Conservation (phyloP, 2,888 invertebrate genomes). For the Protophormia terraenovae region DNA sequence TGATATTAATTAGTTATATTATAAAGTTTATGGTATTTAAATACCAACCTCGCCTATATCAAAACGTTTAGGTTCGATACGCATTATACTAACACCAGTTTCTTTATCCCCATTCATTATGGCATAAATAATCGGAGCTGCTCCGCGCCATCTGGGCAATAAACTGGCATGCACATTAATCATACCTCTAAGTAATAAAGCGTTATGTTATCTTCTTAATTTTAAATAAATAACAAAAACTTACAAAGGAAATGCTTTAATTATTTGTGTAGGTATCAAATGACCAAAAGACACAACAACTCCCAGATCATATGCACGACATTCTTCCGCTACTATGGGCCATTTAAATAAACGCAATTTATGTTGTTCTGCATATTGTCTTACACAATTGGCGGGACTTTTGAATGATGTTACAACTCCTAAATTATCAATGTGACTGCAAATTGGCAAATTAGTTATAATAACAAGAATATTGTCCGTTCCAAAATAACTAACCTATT, state of each 20-base stretch:
- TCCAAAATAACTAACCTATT: conserved; percentile 80
- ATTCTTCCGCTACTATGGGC: conserved; percentile 83
- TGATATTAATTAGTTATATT: conserved; percentile 10
- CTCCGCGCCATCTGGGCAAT: conserved; percentile 95
- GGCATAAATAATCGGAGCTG: conserved; percentile 94
- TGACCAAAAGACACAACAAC: conserved; percentile 97
- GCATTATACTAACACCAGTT: conserved; percentile 94
- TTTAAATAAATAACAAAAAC: conserved; percentile 75
- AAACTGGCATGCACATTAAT: conserved; percentile 96
- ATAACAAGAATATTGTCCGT: background rate
- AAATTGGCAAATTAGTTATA: background rate
- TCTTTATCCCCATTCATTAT: conserved; percentile 90
- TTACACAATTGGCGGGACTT: conserved; percentile 85
- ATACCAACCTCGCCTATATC: conserved; percentile 86
- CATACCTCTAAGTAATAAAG: conserved; percentile 87
- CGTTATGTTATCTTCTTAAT: background rate
- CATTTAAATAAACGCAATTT: conserved; percentile 86
- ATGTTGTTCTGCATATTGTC: conserved; percentile 85
- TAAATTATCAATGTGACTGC: conserved; percentile 33
- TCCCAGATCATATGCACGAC: conserved; percentile 88
- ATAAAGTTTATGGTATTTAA: background rate
- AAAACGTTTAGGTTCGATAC: conserved; percentile 90
- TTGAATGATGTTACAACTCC: conserved; percentile 88
- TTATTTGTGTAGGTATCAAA: conserved; percentile 89
- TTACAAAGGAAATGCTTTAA: conserved; percentile 91